Evolutionary conservation across 2,888 invertebrate species (phyloP).

Genomic region (Exocentrus adspersus): DNA sequence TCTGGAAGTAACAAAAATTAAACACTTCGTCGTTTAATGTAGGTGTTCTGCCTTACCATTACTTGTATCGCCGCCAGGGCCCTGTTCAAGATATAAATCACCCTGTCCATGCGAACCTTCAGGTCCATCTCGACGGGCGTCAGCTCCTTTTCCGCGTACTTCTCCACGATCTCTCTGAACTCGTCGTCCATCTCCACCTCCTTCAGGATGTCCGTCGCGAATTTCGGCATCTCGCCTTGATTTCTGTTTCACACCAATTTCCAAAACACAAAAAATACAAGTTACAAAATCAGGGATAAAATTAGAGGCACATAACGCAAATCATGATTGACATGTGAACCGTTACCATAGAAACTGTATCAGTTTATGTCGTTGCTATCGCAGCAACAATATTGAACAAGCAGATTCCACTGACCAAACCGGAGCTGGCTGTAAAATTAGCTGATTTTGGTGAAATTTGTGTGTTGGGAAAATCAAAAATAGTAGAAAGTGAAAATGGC

Average conservation of each 20-base stretch:
- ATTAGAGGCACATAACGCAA: no score
- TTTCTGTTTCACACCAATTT: not conserved
- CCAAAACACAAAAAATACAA: not conserved
- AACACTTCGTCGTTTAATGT: no score
- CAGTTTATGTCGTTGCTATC: not conserved
- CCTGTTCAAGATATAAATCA: slow-evolving; percentile 66
- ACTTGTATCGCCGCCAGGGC: slow-evolving; percentile 65
- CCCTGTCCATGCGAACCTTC: slow-evolving; percentile 68
- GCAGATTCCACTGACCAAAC: not conserved
- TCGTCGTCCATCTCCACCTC: slow-evolving; percentile 28
- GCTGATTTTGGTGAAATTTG: no score
- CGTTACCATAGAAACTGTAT: not conserved
- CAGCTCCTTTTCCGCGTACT: slow-evolving; percentile 34
- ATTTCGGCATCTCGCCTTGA: slow-evolving; percentile 30
- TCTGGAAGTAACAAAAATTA: slow-evolving; percentile 43
- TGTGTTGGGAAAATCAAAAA: no score
- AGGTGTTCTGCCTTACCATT: slow-evolving; percentile 51
- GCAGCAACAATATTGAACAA: not conserved
- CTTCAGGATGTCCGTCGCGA: slow-evolving; percentile 2
- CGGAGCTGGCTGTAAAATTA: not conserved
- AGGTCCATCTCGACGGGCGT: slow-evolving; percentile 61
- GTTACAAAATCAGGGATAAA: not conserved
- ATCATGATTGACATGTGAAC: not conserved
- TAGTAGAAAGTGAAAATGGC: slow-evolving; percentile 55
- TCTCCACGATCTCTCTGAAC: slow-evolving; percentile 28